A percentile compares a stretch with the other conserved stretches of the same genome.
phyloP scores from a whole-genome alignment of 2,797 vertebrate genomes.

The Esox masquinongy region DNA sequence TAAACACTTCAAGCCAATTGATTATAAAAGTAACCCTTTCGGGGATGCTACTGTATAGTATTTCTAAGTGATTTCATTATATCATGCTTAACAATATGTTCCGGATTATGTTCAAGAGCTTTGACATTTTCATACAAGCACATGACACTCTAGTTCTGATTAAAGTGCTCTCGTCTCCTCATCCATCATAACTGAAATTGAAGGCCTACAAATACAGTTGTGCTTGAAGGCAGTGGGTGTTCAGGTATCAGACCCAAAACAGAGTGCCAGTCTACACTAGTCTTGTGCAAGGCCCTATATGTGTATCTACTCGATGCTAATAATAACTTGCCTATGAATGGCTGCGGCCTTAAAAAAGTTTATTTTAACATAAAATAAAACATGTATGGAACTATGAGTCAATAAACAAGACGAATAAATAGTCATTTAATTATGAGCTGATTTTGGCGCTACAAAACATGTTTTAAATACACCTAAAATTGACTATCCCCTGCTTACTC shows the following conservation, averaged over 20 bases:
- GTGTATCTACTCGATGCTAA: neutral
- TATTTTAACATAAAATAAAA: neutral
- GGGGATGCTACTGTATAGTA: neutral
- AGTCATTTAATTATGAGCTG: neutral
- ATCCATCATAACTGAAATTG: neutral
- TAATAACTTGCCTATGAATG: neutral
- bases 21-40: no score
- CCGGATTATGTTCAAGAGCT: neutral
- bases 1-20: slow-evolving; percentile 4
- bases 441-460: neutral
- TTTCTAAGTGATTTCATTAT: neutral
- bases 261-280: neutral
- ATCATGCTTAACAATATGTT: neutral
- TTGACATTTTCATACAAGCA: neutral
- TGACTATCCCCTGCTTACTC: neutral
- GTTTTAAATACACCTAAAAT: neutral
- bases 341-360: neutral
- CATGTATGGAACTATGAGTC: neutral
- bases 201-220: neutral
- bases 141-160: neutral
- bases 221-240: neutral
- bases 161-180: neutral
- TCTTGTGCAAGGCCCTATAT: neutral
- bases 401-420: neutral
- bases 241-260: neutral